Evolutionary conservation across 2,888 invertebrate genomes (phyloP), one percentile per base, ranked within the genome.

Genomic region (Drosophila sordidapex): DNA sequence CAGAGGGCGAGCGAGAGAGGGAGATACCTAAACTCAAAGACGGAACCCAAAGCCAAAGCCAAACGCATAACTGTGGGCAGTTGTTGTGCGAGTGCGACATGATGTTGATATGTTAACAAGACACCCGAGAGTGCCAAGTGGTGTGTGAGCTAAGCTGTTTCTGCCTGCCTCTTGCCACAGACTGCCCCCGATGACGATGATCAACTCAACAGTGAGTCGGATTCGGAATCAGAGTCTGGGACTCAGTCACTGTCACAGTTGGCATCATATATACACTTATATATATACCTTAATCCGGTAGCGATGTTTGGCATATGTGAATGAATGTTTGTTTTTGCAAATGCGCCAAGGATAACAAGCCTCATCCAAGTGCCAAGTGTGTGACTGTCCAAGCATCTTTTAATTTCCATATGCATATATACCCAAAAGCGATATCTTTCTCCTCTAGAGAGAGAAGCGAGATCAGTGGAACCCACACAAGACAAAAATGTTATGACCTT

Each of bases 91-190:
- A 89, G 87, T 84, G 90, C 83, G 89, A 87, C 90, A 87, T 85
- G 90, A 87, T 87, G 90, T 87, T 90, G 90, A 90, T 88, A 87
- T 87, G 87, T 87, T 87, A 87, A 87, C 90, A 87, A 87, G 90
- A 89, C 88, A 88, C 90, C 88, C 86, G 82, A 86, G 89, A 87
- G 90, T 87, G 84, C 89, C 90, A 87, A 90, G 89, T 90, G 80
- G 90, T 83, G 77, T 81, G 81, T 71, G 77, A 72, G 77, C 60
- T 74, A 57, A 65, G 63, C 60, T 59, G 57, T 38, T n/a, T 18
- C 52, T 11, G 31, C 40, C 25, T 25, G 29, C 29, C 27, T 29
- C 7, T 21, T 33, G 35, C 46, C 53, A 6, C 36, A n/a, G 15
- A 57, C 21, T 10, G 43, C 54, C 54, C 15, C 35, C 31, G 57